phyloP scores from a whole-genome alignment of 2,888 invertebrate species.

The Metallyticus violacea region DNA sequence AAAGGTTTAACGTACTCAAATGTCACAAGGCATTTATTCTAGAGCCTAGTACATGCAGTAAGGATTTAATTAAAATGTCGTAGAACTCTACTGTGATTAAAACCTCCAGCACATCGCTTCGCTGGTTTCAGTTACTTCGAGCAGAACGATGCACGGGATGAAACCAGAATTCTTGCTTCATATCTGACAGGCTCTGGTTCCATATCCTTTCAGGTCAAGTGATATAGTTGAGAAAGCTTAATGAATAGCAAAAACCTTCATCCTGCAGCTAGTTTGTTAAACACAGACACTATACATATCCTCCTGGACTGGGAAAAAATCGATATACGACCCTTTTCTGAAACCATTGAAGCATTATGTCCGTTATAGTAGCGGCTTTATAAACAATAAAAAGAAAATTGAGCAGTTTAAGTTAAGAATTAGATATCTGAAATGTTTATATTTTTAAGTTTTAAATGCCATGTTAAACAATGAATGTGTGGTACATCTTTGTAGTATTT shows the following conservation, averaged over 20 bases:
- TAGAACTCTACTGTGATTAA: not conserved
- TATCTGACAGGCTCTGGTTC: not conserved
- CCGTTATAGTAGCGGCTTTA: too few relatives aligned
- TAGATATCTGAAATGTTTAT: too few relatives aligned
- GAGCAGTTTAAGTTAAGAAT: too few relatives aligned
- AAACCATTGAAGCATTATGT: too few relatives aligned
- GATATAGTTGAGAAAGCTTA: not conserved
- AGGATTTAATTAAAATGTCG: not conserved
- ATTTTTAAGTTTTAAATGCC: too few relatives aligned
- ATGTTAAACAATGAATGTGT: too few relatives aligned
- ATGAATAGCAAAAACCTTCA: not conserved
- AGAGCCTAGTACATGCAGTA: not conserved
- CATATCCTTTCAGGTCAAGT: not conserved
- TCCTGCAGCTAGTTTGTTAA: not conserved
- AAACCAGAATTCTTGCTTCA: not conserved
- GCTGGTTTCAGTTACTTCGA: not conserved
- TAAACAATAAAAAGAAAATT: too few relatives aligned
- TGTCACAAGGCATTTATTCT: not conserved
- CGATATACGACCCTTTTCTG: too few relatives aligned
- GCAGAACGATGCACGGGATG: not conserved
- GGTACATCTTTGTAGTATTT: too few relatives aligned
- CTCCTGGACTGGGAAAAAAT: too few relatives aligned
- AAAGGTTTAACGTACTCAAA: not conserved
- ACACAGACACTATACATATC: too few relatives aligned
- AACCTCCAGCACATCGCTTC: not conserved